Evolutionary conservation across 2,888 invertebrate genomes (phyloP).

Genomic region (Celastrina argiolus): DNA sequence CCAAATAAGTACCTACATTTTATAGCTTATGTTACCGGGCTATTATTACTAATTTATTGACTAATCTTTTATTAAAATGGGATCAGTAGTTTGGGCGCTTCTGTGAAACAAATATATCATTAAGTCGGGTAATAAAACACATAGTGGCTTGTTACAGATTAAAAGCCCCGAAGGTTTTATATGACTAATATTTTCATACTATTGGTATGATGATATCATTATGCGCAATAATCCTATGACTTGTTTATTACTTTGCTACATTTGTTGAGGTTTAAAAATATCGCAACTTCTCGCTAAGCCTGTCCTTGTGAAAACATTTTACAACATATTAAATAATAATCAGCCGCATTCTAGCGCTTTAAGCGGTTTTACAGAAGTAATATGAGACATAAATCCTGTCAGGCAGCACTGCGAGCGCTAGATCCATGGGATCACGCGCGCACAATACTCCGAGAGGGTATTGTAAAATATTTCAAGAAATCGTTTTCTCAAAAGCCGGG

Average conservation of each 20-base stretch:
- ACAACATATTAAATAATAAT: slow-evolving; percentile 22
- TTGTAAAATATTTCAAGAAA: slow-evolving; percentile 70
- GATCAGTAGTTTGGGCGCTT: no score
- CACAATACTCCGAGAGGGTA: slow-evolving; percentile 61
- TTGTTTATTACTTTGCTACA: background rate
- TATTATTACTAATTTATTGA: no score
- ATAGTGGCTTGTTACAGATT: no score
- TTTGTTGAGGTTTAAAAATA: background rate
- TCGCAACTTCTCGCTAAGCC: slow-evolving; percentile 1
- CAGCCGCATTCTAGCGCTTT: slow-evolving; percentile 22
- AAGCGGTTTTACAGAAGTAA: slow-evolving; percentile 30
- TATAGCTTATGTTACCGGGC: no score
- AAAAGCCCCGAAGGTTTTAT: no score
- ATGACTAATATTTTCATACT: background rate
- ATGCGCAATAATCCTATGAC: background rate
- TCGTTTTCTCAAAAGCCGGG: slow-evolving; percentile 64
- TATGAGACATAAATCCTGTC: slow-evolving; percentile 47
- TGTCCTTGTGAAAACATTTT: slow-evolving; percentile 15
- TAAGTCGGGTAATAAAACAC: no score
- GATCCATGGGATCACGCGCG: slow-evolving; percentile 39
- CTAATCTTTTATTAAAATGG: no score
- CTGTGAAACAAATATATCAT: no score
- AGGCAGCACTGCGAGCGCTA: slow-evolving; percentile 52
- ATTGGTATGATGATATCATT: background rate
- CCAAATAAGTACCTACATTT: no score